Conservation (phyloP, 2,888 invertebrate species). For the Polymixis flavicincta region DNA sequence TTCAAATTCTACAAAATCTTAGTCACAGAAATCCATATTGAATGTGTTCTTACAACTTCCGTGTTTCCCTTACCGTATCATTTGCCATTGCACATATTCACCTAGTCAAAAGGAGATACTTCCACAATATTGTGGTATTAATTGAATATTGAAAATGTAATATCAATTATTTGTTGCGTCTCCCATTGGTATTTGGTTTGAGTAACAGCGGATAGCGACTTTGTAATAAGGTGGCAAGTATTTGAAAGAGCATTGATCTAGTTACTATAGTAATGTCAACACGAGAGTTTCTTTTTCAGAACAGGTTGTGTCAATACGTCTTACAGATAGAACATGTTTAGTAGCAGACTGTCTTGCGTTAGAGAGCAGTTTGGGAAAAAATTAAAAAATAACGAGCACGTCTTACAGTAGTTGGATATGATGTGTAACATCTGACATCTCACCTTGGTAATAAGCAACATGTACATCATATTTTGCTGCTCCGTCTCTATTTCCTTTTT, state of each 20-base stretch:
- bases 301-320: not conserved
- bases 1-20: not conserved
- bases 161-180: slow-evolving; percentile 43
- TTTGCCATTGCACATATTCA: not conserved
- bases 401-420: no score
- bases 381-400: no score
- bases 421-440: no score
- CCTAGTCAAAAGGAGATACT: not conserved
- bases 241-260: not conserved
- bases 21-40: not conserved
- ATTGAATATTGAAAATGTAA: slow-evolving; percentile 46
- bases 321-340: not conserved
- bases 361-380: no score
- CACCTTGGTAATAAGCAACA: no score
- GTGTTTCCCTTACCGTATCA: not conserved
- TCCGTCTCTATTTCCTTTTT: no score
- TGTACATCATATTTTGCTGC: no score
- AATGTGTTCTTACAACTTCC: not conserved
- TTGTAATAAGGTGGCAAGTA: not conserved
- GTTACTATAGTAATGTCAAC: not conserved
- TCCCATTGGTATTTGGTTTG: not conserved
- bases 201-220: slow-evolving; percentile 15
- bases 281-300: not conserved
- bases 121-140: not conserved
- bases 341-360: not conserved